Evolutionary conservation across 2,797 vertebrate species (phyloP).

Genomic region (Halcyon badia): DNA sequence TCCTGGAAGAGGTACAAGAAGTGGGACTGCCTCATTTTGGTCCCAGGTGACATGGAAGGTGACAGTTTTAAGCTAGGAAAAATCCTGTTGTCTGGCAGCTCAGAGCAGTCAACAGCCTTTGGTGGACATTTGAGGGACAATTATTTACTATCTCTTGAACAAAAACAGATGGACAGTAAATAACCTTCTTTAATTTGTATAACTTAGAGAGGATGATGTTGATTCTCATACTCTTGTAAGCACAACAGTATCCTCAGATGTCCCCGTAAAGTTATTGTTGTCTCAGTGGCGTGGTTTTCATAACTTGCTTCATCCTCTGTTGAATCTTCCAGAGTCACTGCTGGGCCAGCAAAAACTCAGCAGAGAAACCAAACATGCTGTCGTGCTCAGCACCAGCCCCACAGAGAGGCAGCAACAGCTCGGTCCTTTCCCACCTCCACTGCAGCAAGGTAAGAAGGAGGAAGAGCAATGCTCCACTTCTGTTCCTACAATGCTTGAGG

Average conservation of each 20-base stretch:
- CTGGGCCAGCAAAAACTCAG: neutral
- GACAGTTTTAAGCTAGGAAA: neutral
- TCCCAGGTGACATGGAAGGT: neutral
- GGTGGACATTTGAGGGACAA: neutral
- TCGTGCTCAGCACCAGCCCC: neutral
- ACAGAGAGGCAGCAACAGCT: neutral
- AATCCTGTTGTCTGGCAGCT: neutral
- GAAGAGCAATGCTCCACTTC: neutral
- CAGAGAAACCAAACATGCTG: neutral
- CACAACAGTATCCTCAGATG: neutral
- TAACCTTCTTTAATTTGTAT: conserved; percentile 1
- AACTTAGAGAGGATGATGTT: neutral
- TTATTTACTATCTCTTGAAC: conserved; percentile 10
- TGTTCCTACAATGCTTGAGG: neutral
- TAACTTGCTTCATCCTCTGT: neutral
- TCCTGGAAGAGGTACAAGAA: neutral
- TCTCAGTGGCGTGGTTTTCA: neutral
- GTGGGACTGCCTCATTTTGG: neutral
- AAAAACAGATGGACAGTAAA: neutral
- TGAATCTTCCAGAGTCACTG: neutral
- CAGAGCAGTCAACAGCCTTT: neutral
- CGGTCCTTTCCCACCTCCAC: neutral
- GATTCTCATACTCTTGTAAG: neutral
- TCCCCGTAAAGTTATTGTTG: neutral
- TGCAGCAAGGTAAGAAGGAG: neutral